A percentile compares a stretch with the other conserved stretches of the same genome.
Evolutionary conservation across 2,888 invertebrate genomes (phyloP).

Genomic region (Drosophila prolongata): DNA sequence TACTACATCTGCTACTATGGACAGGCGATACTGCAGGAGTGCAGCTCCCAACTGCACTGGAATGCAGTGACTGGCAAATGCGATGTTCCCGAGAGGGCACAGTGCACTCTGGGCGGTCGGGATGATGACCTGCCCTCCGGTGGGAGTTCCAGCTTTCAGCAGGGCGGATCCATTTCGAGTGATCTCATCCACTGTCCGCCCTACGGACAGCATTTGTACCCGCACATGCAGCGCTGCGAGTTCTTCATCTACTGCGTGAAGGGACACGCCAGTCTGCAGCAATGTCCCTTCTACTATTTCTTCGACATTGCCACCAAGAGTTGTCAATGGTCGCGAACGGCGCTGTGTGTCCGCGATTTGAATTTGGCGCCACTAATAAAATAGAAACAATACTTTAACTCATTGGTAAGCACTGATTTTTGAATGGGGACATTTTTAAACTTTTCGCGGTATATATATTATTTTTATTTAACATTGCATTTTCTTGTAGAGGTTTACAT

Average conservation of each 20-base stretch:
- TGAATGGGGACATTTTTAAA: too few relatives aligned
- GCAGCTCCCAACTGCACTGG: conserved; percentile 82
- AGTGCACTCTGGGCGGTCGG: conserved; percentile 59
- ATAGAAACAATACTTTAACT: not conserved
- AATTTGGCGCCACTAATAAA: conserved; percentile 54
- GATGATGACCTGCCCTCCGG: conserved; percentile 12
- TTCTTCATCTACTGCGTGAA: conserved; percentile 83
- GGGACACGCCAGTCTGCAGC: conserved; percentile 82
- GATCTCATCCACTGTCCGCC: conserved; percentile 72
- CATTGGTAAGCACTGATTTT: too few relatives aligned
- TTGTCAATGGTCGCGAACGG: conserved; percentile 78
- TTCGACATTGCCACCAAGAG: conserved; percentile 79
- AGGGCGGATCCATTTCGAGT: conserved; percentile 17
- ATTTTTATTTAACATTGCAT: too few relatives aligned
- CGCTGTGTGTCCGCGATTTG: conserved; percentile 78
- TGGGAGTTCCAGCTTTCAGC: conserved; percentile 4
- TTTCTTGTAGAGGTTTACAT: too few relatives aligned
- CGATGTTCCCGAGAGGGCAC: conserved; percentile 79
- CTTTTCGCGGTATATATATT: too few relatives aligned
- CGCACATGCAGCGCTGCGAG: conserved; percentile 82
- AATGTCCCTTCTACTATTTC: conserved; percentile 82
- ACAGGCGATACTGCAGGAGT: conserved; percentile 78
- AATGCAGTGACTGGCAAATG: conserved; percentile 80
- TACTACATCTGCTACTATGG: conserved; percentile 84
- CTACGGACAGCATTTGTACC: conserved; percentile 81